A percentile compares a stretch with the other conserved stretches of the same genome.
These are phyloP conservation scores for Pagetopsis macropterus DNA, from an alignment of 2,797 vertebrate species.

Conservation along the genomic window DNA sequence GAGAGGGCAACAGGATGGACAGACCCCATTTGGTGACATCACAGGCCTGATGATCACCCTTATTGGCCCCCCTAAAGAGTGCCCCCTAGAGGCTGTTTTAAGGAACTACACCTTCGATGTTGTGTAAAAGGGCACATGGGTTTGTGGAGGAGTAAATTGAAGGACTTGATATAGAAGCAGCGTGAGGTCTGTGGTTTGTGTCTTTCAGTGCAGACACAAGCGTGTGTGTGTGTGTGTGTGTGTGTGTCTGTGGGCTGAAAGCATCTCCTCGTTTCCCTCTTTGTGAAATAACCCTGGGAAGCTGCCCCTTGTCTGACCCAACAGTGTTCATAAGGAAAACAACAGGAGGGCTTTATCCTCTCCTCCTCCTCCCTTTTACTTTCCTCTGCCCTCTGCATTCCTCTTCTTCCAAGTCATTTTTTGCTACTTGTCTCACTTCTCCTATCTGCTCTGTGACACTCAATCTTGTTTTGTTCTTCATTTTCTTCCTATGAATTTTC, in stretches of 20 bases:
- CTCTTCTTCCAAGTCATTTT: conserved; percentile 8
- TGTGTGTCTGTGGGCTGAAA: conserved; percentile 47
- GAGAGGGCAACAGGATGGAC: conserved; percentile 49
- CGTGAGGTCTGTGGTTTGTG: conserved; percentile 38
- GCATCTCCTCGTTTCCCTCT: conserved; percentile 40
- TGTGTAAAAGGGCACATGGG: background rate
- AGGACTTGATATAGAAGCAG: conserved; percentile 51
- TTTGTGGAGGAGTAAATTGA: conserved; percentile 47
- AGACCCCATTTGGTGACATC: conserved; percentile 68
- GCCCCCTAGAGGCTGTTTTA: conserved; percentile 50
- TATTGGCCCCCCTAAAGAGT: conserved; percentile 36
- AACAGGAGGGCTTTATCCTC: conserved; percentile 52
- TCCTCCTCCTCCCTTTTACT: conserved; percentile 15
- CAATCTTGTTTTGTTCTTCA: background rate
- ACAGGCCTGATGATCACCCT: conserved; percentile 3
- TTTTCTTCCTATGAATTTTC: background rate
- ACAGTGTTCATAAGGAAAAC: conserved; percentile 59
- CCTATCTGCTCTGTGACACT: background rate
- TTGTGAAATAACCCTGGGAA: conserved; percentile 56
- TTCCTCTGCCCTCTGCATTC: conserved; percentile 28
- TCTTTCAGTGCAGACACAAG: conserved; percentile 19
- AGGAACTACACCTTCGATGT: conserved; percentile 7
- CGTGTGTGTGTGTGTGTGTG: conserved; percentile 24
- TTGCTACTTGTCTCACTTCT: background rate
- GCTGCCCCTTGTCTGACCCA: conserved; percentile 66